Conservation (phyloP, 1,140 invertebrate species). For the Drosophila azteca region DNA sequence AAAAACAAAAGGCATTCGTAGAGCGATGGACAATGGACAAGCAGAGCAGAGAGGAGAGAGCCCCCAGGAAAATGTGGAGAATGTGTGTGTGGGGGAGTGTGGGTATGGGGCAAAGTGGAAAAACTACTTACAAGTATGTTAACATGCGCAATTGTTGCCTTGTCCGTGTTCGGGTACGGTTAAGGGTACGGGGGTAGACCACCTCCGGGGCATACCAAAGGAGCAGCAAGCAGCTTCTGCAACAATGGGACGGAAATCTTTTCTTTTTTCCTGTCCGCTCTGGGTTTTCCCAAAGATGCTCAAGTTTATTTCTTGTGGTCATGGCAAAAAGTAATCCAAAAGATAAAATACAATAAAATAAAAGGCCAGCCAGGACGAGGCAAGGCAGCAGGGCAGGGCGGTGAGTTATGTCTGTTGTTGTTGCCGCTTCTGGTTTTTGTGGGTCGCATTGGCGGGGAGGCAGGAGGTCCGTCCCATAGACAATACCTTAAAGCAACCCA, state of each 20-base stretch:
- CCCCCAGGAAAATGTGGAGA: constrained; percentile 57
- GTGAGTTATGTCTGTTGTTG: constrained; percentile 67
- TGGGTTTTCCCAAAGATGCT: constrained; percentile 69
- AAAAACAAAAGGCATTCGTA: constrained; percentile 65
- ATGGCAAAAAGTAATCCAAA: constrained; percentile 81
- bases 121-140: constrained; percentile 83
- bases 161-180: constrained; percentile 1
- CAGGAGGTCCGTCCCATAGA: constrained; percentile 69
- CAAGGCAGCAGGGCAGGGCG: constrained; percentile 15
- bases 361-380: constrained; percentile 51
- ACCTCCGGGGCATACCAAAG: constrained; percentile 56
- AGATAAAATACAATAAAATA: constrained; percentile 83
- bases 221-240: constrained; percentile 1
- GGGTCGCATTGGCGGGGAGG: constrained; percentile 62
- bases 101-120: constrained; percentile 71
- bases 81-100: constrained; percentile 9
- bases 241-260: constrained; percentile 67
- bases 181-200: constrained; percentile 23
- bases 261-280: constrained; percentile 60
- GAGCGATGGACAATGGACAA: no score
- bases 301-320: constrained; percentile 81
- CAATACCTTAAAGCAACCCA: constrained; percentile 70
- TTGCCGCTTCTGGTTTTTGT: constrained; percentile 18
- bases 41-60: not conserved
- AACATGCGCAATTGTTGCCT: constrained; percentile 78